Conservation (phyloP, 2,888 invertebrate genomes). For the Villa cingulata region DNA sequence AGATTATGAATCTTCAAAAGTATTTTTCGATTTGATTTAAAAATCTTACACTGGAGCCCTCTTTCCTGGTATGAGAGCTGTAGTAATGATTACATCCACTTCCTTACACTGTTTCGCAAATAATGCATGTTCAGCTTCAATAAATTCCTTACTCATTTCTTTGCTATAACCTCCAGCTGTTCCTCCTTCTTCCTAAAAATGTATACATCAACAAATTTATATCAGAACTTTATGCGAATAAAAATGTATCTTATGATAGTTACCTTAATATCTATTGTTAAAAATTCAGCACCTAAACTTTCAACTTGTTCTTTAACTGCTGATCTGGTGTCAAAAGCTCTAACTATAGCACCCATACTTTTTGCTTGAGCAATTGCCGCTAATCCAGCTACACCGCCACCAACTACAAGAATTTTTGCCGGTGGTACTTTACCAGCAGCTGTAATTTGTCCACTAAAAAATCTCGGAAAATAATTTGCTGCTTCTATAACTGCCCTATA, state of each 20-base stretch:
- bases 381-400: slow-evolving; percentile 80
- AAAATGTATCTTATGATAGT: not conserved
- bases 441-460: slow-evolving; percentile 82
- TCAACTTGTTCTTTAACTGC: slow-evolving; percentile 75
- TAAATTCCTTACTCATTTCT: slow-evolving; percentile 74
- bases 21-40: too few species aligned
- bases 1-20: too few species aligned
- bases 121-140: slow-evolving; percentile 71
- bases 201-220: not conserved
- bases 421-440: slow-evolving; percentile 83
- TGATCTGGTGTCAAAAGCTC: slow-evolving; percentile 75
- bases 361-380: slow-evolving; percentile 67
- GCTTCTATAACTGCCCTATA: slow-evolving; percentile 83
- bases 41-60: slow-evolving; percentile 50
- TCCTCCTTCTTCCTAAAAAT: slow-evolving; percentile 50
- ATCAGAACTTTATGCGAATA: not conserved
- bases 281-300: slow-evolving; percentile 76
- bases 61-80: slow-evolving; percentile 79
- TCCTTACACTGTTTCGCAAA: slow-evolving; percentile 76
- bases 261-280: slow-evolving; percentile 63
- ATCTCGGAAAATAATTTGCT: slow-evolving; percentile 77
- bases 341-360: slow-evolving; percentile 79
- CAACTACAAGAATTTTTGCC: slow-evolving; percentile 74
- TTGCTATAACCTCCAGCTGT: slow-evolving; percentile 69
- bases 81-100: slow-evolving; percentile 77